A percentile compares a stretch with the other conserved stretches of the same genome.
Conservation (phyloP, 2,113 vertebrate species). For the Siphamia tubifer region DNA sequence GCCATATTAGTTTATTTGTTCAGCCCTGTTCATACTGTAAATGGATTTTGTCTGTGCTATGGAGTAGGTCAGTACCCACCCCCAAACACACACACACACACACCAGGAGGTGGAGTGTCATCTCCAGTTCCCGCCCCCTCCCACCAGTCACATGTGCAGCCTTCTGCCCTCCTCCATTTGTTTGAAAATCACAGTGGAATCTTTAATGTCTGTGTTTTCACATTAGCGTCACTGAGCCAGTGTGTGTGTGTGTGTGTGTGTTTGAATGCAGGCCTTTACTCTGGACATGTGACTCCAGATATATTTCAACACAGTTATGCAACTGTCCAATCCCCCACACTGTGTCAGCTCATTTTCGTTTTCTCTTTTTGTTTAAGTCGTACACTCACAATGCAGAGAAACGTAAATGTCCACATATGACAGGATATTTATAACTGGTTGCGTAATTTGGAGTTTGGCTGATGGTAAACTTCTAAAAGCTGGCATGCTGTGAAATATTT, state of each 20-base stretch:
- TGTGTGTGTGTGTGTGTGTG: neutral
- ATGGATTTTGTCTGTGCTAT: no score
- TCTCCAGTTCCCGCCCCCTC: neutral
- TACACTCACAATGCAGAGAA: neutral
- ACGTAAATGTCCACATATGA: neutral
- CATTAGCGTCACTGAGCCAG: neutral
- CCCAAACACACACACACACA: no score
- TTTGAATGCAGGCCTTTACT: constrained; percentile 13
- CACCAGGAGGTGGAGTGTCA: neutral
- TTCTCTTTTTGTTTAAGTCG: neutral
- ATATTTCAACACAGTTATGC: constrained; percentile 45
- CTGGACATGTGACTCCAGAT: constrained; percentile 50
- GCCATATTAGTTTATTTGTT: no score
- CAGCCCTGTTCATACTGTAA: no score
- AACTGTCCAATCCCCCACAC: neutral
- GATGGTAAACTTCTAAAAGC: no score
- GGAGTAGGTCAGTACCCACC: neutral
- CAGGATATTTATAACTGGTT: neutral
- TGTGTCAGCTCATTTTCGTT: neutral
- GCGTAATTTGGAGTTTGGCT: neutral
- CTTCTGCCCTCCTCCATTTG: constrained; percentile 8
- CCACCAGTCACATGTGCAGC: constrained; percentile 3
- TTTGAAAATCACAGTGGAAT: neutral
- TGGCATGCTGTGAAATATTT: no score
- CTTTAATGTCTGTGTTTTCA: neutral